Percentiles rank a stretch among this genome's conserved stretches.
These are phyloP conservation scores for Leucoraja erinaceus DNA, from an alignment of 2,113 vertebrate genomes.

Conservation along the genomic window DNA sequence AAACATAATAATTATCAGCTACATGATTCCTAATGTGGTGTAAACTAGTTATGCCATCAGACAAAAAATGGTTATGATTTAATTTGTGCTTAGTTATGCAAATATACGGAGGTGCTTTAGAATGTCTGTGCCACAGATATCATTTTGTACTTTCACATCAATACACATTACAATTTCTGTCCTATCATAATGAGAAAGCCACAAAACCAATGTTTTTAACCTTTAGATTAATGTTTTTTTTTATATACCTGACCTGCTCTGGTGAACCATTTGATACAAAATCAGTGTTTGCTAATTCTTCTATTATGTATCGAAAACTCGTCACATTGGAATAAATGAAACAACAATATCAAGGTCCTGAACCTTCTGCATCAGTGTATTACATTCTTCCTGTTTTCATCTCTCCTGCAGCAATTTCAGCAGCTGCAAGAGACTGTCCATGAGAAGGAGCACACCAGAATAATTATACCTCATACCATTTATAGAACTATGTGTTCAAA, in stretches of 20 bases:
- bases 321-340: not conserved
- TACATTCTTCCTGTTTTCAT: not conserved
- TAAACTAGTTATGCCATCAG: not conserved
- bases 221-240: constrained; percentile 15
- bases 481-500: not conserved
- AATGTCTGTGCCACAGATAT: not conserved
- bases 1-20: not conserved
- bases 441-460: not conserved
- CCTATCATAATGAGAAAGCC: not conserved
- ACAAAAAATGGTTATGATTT: not conserved
- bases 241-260: constrained; percentile 5
- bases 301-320: not conserved
- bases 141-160: not conserved
- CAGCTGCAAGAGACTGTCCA: not conserved
- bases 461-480: not conserved
- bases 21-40: not conserved
- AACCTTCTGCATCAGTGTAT: not conserved
- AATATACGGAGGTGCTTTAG: constrained; percentile 1
- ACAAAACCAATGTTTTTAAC: constrained; percentile 4
- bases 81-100: not conserved
- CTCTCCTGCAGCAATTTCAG: not conserved
- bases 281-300: constrained; percentile 15
- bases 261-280: not conserved
- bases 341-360: not conserved
- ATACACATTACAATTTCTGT: not conserved